Evolutionary conservation across 1,140 invertebrate genomes (phyloP), one percentile per base, ranked within the genome.

Genomic region (Leptinotarsa undecemlineata): DNA sequence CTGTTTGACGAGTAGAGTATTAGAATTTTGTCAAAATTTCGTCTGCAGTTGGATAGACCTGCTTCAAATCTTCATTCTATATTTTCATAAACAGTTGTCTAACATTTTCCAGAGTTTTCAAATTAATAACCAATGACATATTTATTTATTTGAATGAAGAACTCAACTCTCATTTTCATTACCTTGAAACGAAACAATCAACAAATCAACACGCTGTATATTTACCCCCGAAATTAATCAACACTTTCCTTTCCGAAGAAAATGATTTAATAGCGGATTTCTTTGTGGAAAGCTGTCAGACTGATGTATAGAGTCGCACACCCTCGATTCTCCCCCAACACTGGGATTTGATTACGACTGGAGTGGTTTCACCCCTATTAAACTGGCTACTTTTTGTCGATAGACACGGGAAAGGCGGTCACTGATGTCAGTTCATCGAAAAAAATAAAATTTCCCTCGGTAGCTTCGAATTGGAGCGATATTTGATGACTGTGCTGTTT

Each of bases 361-460:
- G 83, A 84, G 84, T 84, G 84, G 84, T 85, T 85, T 85, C 83
- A 84, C 82, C 83, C 84, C 84, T 84, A 84, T 84, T 85, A 84
- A 84, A 79, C 81, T 77, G 74, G 79, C 81, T 79, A 81, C 81
- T 83, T 84, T 83, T 83, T 83, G 64, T 78, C 78, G 73, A 75
- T 78, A 82, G 81, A 84, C 82, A 83, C 76, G 78, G 80, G 79
- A 82, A 82, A 82, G 82, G 82, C 82, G 82, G 80, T 75, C 78
- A 78, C 78, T 77, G 74, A 72, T 70, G 77, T 81, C 79, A 77
- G 78, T 82, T 78, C 79, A 78, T 81, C 60, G 73, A 76, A 68
- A 82, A 57, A 79, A 79, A 76, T 77, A 79, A 77, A 72, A 26
- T 77, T 76, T 68, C 74, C 74, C 57, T 62, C 76, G 60, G 73